Percentiles rank a stretch among this genome's conserved stretches.
Conservation (phyloP, 2,888 invertebrate genomes). For the Theodoxus fluviatilis region DNA sequence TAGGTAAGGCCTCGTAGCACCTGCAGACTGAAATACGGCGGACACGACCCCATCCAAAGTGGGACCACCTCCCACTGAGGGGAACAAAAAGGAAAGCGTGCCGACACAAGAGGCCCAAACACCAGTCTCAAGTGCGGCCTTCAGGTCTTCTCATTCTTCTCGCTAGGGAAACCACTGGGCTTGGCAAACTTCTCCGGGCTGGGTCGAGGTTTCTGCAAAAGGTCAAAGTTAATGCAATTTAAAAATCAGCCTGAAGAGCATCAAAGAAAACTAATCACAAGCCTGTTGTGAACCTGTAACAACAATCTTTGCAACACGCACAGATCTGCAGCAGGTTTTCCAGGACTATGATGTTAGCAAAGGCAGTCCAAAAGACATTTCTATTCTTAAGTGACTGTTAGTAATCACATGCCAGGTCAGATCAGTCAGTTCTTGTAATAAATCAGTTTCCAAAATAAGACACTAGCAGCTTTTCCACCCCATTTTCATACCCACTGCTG, state of each 20-base stretch:
- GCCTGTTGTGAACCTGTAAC: neutral
- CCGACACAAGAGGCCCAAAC: neutral
- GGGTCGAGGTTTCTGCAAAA: slow-evolving; percentile 46
- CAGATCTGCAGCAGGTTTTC: neutral
- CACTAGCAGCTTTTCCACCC: too few relatives aligned
- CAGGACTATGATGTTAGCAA: too few relatives aligned
- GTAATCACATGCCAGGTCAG: too few relatives aligned
- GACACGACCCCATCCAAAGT: neutral
- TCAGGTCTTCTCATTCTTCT: slow-evolving; percentile 54
- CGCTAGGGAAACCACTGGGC: slow-evolving; percentile 56
- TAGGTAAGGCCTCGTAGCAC: slow-evolving; percentile 25
- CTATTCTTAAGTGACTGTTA: too few relatives aligned
- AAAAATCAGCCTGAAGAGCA: slow-evolving; percentile 7
- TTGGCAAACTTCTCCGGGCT: slow-evolving; percentile 59
- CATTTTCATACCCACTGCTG: too few relatives aligned
- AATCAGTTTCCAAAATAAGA: too few relatives aligned
- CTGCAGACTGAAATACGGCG: slow-evolving; percentile 20
- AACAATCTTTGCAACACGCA: neutral
- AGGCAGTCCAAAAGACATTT: neutral
- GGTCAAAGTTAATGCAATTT: slow-evolving; percentile 7
- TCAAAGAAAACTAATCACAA: neutral
- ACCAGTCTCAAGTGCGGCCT: neutral
- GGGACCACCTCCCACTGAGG: too few relatives aligned
- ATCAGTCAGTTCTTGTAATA: too few relatives aligned
- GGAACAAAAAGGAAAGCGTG: too few relatives aligned